These are phyloP conservation scores for Andrena bicolor DNA, from an alignment of 2,888 invertebrate genomes.

Conservation along the genomic window DNA sequence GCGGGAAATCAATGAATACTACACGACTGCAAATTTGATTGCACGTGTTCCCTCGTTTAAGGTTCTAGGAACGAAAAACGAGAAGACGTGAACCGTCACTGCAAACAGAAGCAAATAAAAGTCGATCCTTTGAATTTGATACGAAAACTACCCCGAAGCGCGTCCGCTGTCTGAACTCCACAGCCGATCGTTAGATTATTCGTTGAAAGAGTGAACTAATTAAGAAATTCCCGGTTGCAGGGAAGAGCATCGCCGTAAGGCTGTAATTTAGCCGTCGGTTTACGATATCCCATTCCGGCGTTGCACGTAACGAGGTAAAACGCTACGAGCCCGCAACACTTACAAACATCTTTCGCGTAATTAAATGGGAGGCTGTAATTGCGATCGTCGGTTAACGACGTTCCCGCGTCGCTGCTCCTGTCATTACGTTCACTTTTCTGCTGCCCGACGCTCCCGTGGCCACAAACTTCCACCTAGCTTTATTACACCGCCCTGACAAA, in stretches of 20 bases:
- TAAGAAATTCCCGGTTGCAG: background rate
- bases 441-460: background rate
- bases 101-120: no score
- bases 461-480: constrained; percentile 12
- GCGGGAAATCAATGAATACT: background rate
- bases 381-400: constrained; percentile 49
- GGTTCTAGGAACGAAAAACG: no score
- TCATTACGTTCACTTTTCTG: constrained; percentile 59
- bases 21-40: no score
- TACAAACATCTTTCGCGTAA: constrained; percentile 38
- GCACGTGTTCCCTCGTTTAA: no score
- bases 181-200: constrained; percentile 14
- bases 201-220: constrained; percentile 10
- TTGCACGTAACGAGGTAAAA: constrained; percentile 21
- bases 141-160: no score
- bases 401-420: constrained; percentile 17
- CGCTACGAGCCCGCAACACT: constrained; percentile 16
- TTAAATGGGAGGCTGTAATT: constrained; percentile 58
- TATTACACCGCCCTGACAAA: background rate
- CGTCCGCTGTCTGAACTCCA: background rate
- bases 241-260: background rate
- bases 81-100: no score
- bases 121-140: background rate
- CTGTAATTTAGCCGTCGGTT: constrained; percentile 37
- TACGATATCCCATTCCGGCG: background rate